These are phyloP conservation scores for Drosophila longiperda DNA, from an alignment of 2,888 invertebrate genomes.

Conservation along the genomic window DNA sequence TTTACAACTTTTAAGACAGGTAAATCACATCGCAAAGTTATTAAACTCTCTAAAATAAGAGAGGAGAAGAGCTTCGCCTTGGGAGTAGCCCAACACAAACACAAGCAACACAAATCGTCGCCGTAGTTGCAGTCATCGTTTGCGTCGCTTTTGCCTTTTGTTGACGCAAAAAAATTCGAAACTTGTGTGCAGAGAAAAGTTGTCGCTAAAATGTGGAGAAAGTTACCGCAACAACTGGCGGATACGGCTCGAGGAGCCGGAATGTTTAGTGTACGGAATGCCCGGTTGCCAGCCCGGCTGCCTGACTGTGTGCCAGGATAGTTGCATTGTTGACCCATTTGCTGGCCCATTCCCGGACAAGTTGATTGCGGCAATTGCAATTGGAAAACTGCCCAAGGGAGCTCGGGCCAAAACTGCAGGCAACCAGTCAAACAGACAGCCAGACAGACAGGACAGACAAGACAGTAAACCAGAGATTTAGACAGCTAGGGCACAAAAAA, in stretches of 20 bases:
- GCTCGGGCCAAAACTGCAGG: slow-evolving; percentile 34
- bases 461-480: not conserved
- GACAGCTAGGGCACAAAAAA: slow-evolving; percentile 13
- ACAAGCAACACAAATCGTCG: slow-evolving; percentile 55
- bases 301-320: slow-evolving; percentile 39
- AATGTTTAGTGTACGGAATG: slow-evolving; percentile 14
- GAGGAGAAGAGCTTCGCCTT: slow-evolving; percentile 50
- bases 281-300: slow-evolving; percentile 6
- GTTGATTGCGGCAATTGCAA: slow-evolving; percentile 78
- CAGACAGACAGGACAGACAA: slow-evolving; percentile 14
- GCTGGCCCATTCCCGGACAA: slow-evolving; percentile 65
- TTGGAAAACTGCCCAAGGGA: slow-evolving; percentile 77
- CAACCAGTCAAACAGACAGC: slow-evolving; percentile 34
- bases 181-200: slow-evolving; percentile 73
- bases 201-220: slow-evolving; percentile 80
- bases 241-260: slow-evolving; percentile 21
- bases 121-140: slow-evolving; percentile 42
- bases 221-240: slow-evolving; percentile 71
- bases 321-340: slow-evolving; percentile 75
- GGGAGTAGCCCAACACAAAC: slow-evolving; percentile 76
- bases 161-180: slow-evolving; percentile 75
- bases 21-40: slow-evolving; percentile 35
- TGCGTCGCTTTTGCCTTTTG: slow-evolving; percentile 74
- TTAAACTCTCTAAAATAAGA: slow-evolving; percentile 20
- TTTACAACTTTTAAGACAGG: slow-evolving; percentile 18